Percentiles rank a stretch among this genome's conserved stretches.
Evolutionary conservation across 2,797 vertebrate genomes (phyloP).

Genomic region (Setipinna tenuifilis): DNA sequence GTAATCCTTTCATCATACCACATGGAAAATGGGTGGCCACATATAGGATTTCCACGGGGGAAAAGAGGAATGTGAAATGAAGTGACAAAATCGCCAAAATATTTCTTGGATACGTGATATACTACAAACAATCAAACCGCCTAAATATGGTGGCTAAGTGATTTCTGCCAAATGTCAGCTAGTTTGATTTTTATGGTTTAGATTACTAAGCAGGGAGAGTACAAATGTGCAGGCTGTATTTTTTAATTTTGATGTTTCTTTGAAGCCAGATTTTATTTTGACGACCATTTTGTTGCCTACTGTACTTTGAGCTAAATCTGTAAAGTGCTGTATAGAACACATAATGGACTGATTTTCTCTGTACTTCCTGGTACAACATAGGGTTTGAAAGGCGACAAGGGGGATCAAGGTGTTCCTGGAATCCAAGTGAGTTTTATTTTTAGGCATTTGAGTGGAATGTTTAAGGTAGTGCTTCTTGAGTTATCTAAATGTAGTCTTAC

Average conservation of each 20-base stretch:
- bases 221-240: not conserved
- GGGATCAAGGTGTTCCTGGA: slow-evolving; percentile 82
- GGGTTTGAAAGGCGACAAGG: slow-evolving; percentile 87
- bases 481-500: not conserved
- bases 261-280: not conserved
- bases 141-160: slow-evolving; percentile 1
- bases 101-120: not conserved
- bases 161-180: not conserved
- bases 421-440: slow-evolving; percentile 73
- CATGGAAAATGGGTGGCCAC: slow-evolving; percentile 35
- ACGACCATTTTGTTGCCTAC: not conserved
- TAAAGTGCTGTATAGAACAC: not conserved
- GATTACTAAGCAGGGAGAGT: not conserved
- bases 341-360: not conserved
- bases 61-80: slow-evolving; percentile 18
- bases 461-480: not conserved
- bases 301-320: not conserved
- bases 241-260: not conserved
- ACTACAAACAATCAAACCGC: not conserved
- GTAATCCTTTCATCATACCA: slow-evolving; percentile 38
- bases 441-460: not conserved
- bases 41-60: not conserved
- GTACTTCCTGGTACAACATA: slow-evolving; percentile 55
- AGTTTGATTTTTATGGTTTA: not conserved
- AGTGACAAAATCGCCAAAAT: slow-evolving; percentile 32